These are phyloP conservation scores for Cranoglanis bouderius DNA, from an alignment of 2,113 vertebrate species.

Conservation along the genomic window DNA sequence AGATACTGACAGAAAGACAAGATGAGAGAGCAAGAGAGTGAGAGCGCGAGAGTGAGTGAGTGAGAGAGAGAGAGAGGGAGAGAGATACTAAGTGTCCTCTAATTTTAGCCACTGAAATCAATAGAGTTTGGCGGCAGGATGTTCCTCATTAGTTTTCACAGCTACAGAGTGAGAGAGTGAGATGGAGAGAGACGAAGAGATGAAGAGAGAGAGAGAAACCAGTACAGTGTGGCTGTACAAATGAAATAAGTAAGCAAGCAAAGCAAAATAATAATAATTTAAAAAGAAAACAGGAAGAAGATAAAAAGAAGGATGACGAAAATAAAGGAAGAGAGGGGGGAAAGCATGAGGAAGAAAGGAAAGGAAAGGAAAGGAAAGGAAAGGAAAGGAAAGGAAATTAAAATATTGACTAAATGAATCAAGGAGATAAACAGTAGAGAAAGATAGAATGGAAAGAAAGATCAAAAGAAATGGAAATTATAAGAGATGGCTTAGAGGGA, in stretches of 20 bases:
- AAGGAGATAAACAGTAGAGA: neutral
- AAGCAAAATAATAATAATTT: neutral
- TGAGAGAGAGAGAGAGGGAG: neutral
- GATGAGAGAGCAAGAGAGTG: neutral
- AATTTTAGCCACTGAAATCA: slow-evolving; percentile 18
- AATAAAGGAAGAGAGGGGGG: no score
- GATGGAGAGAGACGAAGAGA: neutral
- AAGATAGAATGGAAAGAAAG: neutral
- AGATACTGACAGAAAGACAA: neutral
- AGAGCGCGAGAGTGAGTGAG: neutral
- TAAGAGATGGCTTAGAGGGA: no score
- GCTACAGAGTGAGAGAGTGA: neutral
- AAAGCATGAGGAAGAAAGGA: neutral
- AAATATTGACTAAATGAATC: neutral
- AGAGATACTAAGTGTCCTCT: neutral
- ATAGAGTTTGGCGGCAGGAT: slow-evolving; percentile 30
- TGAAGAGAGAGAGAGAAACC: neutral
- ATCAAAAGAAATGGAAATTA: neutral
- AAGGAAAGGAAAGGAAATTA: neutral
- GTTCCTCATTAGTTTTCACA: slow-evolving; percentile 31
- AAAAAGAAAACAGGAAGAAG: neutral
- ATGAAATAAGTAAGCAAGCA: neutral
- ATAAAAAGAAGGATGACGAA: neutral
- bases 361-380: neutral
- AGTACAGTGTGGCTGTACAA: neutral